Percentiles rank a stretch among this genome's conserved stretches.
Conservation (phyloP, 2,113 vertebrate species). For the Clupea harengus region DNA sequence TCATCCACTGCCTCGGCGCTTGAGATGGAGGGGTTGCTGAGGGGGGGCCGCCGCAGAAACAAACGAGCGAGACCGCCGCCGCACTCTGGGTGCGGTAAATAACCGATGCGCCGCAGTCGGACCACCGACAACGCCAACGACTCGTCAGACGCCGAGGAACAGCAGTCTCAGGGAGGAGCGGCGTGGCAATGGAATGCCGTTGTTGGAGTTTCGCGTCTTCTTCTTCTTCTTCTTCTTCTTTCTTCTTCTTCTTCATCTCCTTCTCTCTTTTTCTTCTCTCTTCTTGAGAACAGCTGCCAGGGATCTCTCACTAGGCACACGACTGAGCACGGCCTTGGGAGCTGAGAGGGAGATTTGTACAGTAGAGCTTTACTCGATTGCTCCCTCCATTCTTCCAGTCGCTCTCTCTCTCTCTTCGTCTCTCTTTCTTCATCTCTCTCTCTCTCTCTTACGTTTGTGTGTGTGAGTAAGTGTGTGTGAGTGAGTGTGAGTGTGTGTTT, state of each 20-base stretch:
- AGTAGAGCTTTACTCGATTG: conserved; percentile 15
- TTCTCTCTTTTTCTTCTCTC: not conserved
- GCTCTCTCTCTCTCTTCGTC: not conserved
- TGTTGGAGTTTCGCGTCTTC: not conserved
- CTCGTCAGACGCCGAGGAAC: not conserved
- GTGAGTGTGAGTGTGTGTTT: not conserved
- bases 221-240: not conserved
- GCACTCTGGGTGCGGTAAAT: not conserved
- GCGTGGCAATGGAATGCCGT: too few species aligned
- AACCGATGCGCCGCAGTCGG: not conserved
- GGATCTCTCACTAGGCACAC: conserved; percentile 44
- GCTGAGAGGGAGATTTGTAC: conserved; percentile 39
- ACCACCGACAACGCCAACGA: not conserved
- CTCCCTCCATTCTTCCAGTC: not conserved
- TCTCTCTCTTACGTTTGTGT: not conserved
- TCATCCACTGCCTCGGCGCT: too few species aligned
- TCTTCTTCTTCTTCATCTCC: not conserved
- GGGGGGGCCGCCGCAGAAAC: too few species aligned
- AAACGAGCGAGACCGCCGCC: too few species aligned
- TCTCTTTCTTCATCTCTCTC: not conserved
- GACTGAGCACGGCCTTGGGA: conserved; percentile 53
- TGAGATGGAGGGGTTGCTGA: too few species aligned
- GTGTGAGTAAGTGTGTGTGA: not conserved
- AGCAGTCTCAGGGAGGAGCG: not conserved
- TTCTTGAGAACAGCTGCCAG: conserved; percentile 50